Evolutionary conservation across 2,888 invertebrate species (phyloP), one percentile per base, ranked within the genome.

Genomic region (Lordiphosa andalusiaca): DNA sequence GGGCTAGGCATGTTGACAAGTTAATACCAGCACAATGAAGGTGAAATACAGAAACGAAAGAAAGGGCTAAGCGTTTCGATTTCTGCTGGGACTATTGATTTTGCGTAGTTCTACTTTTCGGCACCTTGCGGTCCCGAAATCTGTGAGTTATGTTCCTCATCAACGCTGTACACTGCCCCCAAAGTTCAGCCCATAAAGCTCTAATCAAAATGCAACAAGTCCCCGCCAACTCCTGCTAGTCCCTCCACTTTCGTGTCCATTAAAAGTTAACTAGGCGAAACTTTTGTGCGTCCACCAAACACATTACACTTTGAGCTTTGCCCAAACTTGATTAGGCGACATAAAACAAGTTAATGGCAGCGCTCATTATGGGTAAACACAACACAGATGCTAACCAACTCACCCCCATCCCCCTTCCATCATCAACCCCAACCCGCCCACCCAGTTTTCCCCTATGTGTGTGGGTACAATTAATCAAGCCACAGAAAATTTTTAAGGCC

Each of bases 261-360:
- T 30, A 30, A 30, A 30, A 30, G 30, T 30, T 30, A 30, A 6
- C 19, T 35, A 33, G 25, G 33, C 33, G 41, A 53, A 48, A 44
- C 10, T 48, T 54, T 48, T 16, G 23, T 48, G 12, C 30, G 25
- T 25, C 25, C 25, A 25, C 25, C 25, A 25, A 25, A 25, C 25
- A 44, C 16, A 33, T 44, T 19, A 33, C 25, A 39, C 50, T 54
- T 40, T 47, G 52, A 49, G 53, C 23, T 40, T 30, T 10, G 53
- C 33, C 38, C 33, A 12, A 25, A 51, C 55, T 72, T 83, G 83
- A 76, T 80, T 83, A 72, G 76, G 49, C 60, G 58, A 65, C 73
- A 83, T 80, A 80, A 80, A 80, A 75, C 65, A 75, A 75, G 76
- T 73, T 80, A 83, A 76, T 72, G 76, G 80, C 76, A 59, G 57